phyloP scores from a whole-genome alignment of 2,888 invertebrate genomes.

The Flexamia atlantica region DNA sequence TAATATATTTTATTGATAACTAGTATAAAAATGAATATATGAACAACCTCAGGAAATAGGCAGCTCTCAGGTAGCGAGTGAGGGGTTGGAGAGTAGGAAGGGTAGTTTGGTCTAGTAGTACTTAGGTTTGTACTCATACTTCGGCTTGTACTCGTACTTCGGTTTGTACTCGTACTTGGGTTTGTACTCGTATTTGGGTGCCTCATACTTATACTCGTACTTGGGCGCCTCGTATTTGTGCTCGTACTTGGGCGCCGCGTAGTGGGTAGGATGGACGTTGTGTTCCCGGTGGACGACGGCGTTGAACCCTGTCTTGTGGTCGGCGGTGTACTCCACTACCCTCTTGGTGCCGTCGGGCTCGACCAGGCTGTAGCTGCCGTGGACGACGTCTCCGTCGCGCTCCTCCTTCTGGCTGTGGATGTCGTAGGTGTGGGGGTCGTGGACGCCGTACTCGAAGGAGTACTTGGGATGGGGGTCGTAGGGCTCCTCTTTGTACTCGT shows the following conservation, averaged over 20 bases:
- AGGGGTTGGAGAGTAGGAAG: neutral
- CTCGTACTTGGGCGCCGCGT: constrained; percentile 56
- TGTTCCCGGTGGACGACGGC: constrained; percentile 46
- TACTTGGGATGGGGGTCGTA: constrained; percentile 52
- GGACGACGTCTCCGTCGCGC: constrained; percentile 58
- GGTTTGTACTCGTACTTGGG: constrained; percentile 45
- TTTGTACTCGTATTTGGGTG: constrained; percentile 59
- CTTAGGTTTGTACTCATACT: constrained; percentile 21
- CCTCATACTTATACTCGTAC: constrained; percentile 55
- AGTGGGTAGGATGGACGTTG: constrained; percentile 31
- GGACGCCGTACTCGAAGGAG: constrained; percentile 50
- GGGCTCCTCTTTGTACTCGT: constrained; percentile 50
- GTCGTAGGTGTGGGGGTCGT: constrained; percentile 54
- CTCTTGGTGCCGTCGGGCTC: constrained; percentile 58
- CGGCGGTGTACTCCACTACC: constrained; percentile 47
- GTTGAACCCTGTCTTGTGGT: constrained; percentile 51
- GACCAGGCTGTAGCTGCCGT: constrained; percentile 57
- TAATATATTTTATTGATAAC: neutral
- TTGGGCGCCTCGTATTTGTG: constrained; percentile 46
- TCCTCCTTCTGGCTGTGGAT: constrained; percentile 60
- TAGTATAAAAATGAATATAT: neutral
- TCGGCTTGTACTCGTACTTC: constrained; percentile 40
- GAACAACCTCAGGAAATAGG: neutral
- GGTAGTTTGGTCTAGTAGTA: neutral
- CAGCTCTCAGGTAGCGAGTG: constrained; percentile 50